Evolutionary conservation across 2,888 invertebrate species (phyloP).

Genomic region (Eremobia ochroleuca): DNA sequence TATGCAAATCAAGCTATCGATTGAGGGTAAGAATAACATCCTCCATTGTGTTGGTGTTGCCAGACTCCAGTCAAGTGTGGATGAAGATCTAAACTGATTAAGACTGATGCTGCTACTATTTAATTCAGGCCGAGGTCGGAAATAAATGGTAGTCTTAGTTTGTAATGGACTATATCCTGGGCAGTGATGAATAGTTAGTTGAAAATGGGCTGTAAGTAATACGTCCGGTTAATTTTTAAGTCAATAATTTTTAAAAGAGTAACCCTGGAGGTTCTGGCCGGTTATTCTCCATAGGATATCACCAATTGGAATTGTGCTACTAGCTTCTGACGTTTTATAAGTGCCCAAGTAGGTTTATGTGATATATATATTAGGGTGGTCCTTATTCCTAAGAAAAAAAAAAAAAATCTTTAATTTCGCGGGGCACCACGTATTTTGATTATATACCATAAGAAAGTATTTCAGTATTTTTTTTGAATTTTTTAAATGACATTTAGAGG

Average conservation of each 20-base stretch:
- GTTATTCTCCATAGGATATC: not conserved
- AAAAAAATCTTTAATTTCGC: no score
- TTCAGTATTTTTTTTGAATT: no score
- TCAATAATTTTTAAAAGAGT: not conserved
- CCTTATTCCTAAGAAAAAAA: no score
- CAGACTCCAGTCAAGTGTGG: conserved; percentile 43
- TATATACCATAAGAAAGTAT: no score
- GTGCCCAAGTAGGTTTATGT: not conserved
- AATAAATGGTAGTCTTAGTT: not conserved
- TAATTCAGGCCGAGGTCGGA: conserved; percentile 9
- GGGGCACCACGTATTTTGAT: no score
- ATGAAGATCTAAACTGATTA: conserved; percentile 34
- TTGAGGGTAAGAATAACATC: conserved; percentile 50
- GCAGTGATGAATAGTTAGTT: not conserved
- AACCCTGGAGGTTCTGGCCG: not conserved
- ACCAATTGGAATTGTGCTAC: not conserved
- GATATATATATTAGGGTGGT: no score
- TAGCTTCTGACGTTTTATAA: not conserved
- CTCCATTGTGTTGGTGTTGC: conserved; percentile 20
- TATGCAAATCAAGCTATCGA: conserved; percentile 55
- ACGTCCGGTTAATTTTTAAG: not conserved
- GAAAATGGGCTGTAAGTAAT: not conserved
- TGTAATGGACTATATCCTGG: no score
- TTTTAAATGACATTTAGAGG: no score
- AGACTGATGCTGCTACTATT: conserved; percentile 34